Evolutionary conservation across 23 tunicate genomes (phyloP), one percentile per base, ranked within the genome.

Genomic region (Phallusia fumigata): DNA sequence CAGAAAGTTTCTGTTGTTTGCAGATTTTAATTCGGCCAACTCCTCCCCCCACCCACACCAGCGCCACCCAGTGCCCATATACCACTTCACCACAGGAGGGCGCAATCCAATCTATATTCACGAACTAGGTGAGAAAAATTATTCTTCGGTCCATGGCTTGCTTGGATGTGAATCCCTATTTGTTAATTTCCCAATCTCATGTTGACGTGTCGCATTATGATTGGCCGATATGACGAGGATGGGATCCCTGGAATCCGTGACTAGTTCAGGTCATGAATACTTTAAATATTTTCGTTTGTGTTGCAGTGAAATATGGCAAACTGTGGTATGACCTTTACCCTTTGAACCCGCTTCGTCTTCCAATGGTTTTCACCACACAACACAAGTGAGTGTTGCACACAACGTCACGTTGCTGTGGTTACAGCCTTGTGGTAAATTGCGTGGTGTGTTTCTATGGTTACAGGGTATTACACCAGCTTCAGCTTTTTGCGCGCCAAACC

Each of bases 291-390:
- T 6, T 22, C 69, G 16, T 58, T 58, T 58, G 47, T n/a, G n/a
- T 13, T 35, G 30, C 35, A 84, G 87, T 84, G 18, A 76, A 84
- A 64, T n/a, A 75, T 47, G 81, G 87, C 51, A 76, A 84, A 28
- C 52, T 52, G 35, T 84, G 87, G 87, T 84, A 65, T 47, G 32
- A 76, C 22, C 79, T 75, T 21, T 84, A 76, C 52, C 87, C 87
- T 16, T 73, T 84, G 81, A 80, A 84, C 53, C 87, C 87, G 0
- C 75, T 33, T 30, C 87, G 87, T 24, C 87, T 84, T 31, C 87
- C 87, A 0, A 64, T 35, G 19, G 58, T 73, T 13, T 19, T 73
- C 6, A 32, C 76, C 53, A 84, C 87, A 16, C 33, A 32, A 31
- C 76, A 84, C 52, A 53, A 53, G 87, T 84, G 24, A 74, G 79